Evolutionary conservation across 2,888 invertebrate genomes (phyloP).

Genomic region (Eustalomyia histrio): DNA sequence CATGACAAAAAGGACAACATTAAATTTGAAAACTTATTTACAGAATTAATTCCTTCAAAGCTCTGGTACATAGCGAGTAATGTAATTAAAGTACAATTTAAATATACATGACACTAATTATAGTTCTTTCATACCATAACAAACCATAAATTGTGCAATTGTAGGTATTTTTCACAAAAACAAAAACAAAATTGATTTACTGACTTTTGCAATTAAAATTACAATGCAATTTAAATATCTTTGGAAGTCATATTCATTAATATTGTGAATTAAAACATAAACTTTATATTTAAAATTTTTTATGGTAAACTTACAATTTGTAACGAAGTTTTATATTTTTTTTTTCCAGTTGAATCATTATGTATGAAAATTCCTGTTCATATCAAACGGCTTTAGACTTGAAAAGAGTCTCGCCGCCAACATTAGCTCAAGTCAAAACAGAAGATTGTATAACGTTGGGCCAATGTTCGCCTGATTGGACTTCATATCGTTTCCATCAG

Average conservation of each 20-base stretch:
- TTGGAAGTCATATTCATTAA: too few species aligned
- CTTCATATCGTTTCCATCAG: conserved; percentile 89
- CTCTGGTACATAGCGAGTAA: neutral
- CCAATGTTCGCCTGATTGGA: conserved; percentile 85
- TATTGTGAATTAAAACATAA: too few species aligned
- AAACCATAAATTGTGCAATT: neutral
- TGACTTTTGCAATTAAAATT: conserved; percentile 15
- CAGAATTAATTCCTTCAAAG: too few species aligned
- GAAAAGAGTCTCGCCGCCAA: conserved; percentile 83
- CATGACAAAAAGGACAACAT: too few species aligned
- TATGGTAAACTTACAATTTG: too few species aligned
- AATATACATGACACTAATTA: conserved; percentile 13
- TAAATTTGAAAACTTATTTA: too few species aligned
- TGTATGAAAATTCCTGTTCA: conserved; percentile 97
- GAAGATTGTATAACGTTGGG: conserved; percentile 80
- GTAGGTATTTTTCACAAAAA: neutral
- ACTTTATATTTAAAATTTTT: too few species aligned
- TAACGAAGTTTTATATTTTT: too few species aligned
- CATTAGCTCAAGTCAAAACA: conserved; percentile 79
- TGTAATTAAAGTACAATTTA: conserved; percentile 34
- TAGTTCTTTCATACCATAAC: neutral
- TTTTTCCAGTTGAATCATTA: conserved; percentile 72
- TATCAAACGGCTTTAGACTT: conserved; percentile 91
- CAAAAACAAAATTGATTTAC: too few species aligned
- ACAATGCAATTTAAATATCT: neutral